These are phyloP conservation scores for Phataginus tetradactyla DNA, from an alignment of 2,797 vertebrate genomes.

Conservation along the genomic window DNA sequence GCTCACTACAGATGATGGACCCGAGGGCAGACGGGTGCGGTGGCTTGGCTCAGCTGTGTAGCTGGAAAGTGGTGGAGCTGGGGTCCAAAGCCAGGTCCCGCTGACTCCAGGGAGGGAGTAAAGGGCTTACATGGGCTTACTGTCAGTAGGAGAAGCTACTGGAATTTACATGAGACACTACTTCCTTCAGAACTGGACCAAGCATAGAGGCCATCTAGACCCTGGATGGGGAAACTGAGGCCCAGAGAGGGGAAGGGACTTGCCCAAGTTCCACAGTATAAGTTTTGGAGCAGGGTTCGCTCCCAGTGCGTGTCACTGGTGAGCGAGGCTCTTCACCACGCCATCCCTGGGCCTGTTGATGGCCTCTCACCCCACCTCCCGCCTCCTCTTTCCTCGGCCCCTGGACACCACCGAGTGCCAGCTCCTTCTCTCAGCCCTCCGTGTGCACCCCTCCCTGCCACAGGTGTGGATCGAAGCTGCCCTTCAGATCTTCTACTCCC, in stretches of 20 bases:
- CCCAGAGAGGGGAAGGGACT: not conserved
- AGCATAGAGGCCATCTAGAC: not conserved
- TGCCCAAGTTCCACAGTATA: not conserved
- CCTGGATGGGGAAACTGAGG: conserved; percentile 23
- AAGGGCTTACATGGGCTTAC: not conserved
- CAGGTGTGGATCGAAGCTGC: conserved; percentile 91
- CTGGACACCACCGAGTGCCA: not conserved
- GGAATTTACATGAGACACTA: not conserved
- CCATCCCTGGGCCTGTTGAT: not conserved
- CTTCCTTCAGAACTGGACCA: conserved; percentile 1
- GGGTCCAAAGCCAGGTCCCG: not conserved
- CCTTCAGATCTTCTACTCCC: conserved; percentile 90
- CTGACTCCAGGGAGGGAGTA: not conserved
- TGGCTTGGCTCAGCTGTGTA: not conserved
- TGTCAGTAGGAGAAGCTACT: not conserved
- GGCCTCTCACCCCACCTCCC: not conserved
- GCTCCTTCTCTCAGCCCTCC: not conserved
- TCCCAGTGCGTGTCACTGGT: not conserved
- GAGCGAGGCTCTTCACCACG: not conserved
- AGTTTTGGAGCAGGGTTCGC: not conserved
- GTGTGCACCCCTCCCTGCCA: not conserved
- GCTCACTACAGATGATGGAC: not conserved
- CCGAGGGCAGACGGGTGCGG: not conserved
- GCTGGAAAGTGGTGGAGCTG: not conserved
- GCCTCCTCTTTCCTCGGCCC: not conserved